These are phyloP conservation scores for Dolomedes plantarius DNA, from an alignment of 2,888 invertebrate genomes.

Conservation along the genomic window DNA sequence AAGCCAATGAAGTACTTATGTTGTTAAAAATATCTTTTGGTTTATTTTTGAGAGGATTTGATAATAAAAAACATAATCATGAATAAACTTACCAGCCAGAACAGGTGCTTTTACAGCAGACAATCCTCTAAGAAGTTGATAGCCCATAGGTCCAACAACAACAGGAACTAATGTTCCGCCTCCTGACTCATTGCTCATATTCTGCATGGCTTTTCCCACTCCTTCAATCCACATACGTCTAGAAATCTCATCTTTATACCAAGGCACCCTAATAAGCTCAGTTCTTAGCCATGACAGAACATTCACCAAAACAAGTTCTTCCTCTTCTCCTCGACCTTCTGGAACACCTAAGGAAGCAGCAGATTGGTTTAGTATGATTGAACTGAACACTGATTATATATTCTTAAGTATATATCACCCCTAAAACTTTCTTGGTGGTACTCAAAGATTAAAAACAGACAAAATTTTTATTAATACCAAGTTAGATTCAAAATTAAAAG, in stretches of 20 bases:
- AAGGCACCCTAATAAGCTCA: constrained; percentile 70
- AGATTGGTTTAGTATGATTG: too few relatives aligned
- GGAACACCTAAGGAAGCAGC: constrained; percentile 53
- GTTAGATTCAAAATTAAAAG: too few relatives aligned
- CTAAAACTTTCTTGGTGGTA: too few relatives aligned
- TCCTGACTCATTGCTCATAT: constrained; percentile 63
- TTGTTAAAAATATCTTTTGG: too few relatives aligned
- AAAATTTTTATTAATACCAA: too few relatives aligned
- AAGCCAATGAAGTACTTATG: too few relatives aligned
- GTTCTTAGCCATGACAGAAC: constrained; percentile 72
- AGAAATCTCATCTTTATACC: constrained; percentile 69
- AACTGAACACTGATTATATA: too few relatives aligned
- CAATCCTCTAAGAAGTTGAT: constrained; percentile 61
- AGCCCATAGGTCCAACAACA: constrained; percentile 69
- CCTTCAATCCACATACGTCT: constrained; percentile 71
- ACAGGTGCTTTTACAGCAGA: constrained; percentile 68
- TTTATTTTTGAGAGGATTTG: too few relatives aligned
- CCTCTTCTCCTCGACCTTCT: constrained; percentile 68
- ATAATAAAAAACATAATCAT: too few relatives aligned
- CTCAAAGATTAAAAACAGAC: too few relatives aligned
- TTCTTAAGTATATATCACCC: too few relatives aligned
- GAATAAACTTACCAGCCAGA: constrained; percentile 51
- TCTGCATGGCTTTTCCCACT: constrained; percentile 71
- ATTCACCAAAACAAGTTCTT: constrained; percentile 72
- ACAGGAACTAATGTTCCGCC: constrained; percentile 69